A percentile compares a stretch with the other conserved stretches of the same genome.
Conservation (phyloP, 2,797 vertebrate species). For the Ptychobarbus kaznakovi region DNA sequence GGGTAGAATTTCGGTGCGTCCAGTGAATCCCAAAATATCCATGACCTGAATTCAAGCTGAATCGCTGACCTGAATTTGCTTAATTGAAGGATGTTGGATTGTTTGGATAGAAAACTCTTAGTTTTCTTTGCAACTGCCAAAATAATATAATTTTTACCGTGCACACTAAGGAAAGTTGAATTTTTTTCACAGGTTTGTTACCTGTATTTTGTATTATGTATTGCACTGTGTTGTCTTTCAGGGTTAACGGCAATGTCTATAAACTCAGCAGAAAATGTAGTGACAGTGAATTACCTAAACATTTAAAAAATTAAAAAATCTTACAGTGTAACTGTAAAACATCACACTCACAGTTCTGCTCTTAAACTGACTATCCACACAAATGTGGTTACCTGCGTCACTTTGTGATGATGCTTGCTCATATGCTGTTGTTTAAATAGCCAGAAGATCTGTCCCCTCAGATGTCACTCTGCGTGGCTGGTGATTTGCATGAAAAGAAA, state of each 20-base stretch:
- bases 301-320: too few species aligned
- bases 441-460: neutral
- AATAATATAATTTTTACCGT: too few species aligned
- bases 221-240: neutral
- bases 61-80: slow-evolving; percentile 5
- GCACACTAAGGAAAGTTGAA: too few species aligned
- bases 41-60: neutral
- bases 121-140: neutral
- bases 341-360: neutral
- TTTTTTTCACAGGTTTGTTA: too few species aligned
- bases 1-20: neutral
- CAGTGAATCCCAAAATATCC: slow-evolving; percentile 5
- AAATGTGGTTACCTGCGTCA: neutral
- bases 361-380: neutral
- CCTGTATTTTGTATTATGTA: too few species aligned
- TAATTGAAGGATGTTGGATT: neutral
- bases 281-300: too few species aligned
- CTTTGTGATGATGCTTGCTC: neutral
- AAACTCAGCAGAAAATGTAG: too few species aligned
- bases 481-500: slow-evolving; percentile 32
- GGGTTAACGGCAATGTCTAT: too few species aligned
- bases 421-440: neutral
- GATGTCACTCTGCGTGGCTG: neutral
- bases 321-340: neutral
- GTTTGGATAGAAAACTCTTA: slow-evolving; percentile 13